Evolutionary conservation across 35 echinoderm and acorn worm genomes (phyloP).

Genomic region (Diadema setosum): DNA sequence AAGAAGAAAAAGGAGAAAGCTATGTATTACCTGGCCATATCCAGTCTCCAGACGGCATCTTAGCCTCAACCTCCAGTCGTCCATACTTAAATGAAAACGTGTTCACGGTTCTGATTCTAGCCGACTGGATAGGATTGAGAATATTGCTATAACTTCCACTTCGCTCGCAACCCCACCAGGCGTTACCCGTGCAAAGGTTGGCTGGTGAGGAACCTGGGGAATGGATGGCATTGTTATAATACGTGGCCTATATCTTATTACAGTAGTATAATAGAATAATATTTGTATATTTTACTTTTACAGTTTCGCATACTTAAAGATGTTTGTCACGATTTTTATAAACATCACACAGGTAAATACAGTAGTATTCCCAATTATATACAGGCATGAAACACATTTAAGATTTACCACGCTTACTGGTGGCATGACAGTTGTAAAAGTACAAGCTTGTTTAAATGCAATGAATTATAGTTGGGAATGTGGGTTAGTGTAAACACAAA

Average conservation of each 20-base stretch:
- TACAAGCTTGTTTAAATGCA: too few species aligned
- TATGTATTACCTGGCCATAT: conserved; percentile 81
- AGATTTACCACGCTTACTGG: neutral
- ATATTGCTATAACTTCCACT: conserved; percentile 23
- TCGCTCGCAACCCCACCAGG: conserved; percentile 61
- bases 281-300: neutral
- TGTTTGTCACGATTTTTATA: neutral
- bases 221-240: too few species aligned
- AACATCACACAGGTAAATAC: neutral
- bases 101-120: conserved; percentile 70
- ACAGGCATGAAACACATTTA: neutral
- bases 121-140: conserved; percentile 84
- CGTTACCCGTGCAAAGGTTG: conserved; percentile 80
- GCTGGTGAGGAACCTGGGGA: conserved; percentile 48
- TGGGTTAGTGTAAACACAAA: too few species aligned
- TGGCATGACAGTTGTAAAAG: too few species aligned
- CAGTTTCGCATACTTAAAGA: neutral
- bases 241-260: too few species aligned
- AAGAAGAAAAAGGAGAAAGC: too few species aligned
- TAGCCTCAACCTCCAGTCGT: conserved; percentile 70
- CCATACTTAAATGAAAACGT: conserved; percentile 83
- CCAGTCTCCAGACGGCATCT: conserved; percentile 91
- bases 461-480: too few species aligned
- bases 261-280: neutral
- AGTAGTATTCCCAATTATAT: neutral